Base-by-base conservation (phyloP, 35 echinoderm and acorn worm genomes). In the Apostichopus japonicus region DNA sequence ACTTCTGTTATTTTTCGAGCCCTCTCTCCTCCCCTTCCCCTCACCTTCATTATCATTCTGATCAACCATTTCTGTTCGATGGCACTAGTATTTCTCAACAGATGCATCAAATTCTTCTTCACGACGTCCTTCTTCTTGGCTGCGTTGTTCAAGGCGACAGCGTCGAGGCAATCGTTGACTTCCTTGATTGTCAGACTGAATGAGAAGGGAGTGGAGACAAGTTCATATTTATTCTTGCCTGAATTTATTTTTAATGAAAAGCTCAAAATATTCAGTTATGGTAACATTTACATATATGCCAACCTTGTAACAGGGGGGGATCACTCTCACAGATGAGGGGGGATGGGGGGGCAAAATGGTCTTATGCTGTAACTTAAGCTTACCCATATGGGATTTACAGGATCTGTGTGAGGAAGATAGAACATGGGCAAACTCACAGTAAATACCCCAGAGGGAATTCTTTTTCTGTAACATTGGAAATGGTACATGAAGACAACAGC, bases 31-130 rank as follows among this genome's bases (percentile, higher is more conserved):
- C 33, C 33, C 33, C 33, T 4, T 4, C 33, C 33, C 33, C 33
- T 44, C 33, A 99, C 95, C 97, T 96, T 99, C 97, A 99, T 99
- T 53, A 99, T 99, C 95, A 99, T 99, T 33, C 97, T 93, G 51
- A 99, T 93, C 14, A 99, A 92, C 97, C 97, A 99, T 87, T 96
- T 99, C 77, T 99, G 97, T 95, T 99, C 97, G 15, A 95, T 80
- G 6, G 97, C 97, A 86, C 93, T 99, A 51, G 97, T 99, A 27
- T 96, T 99, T 83, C 93, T 92, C 7, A 99, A 84, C 8, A 99
- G 93, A 77, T 94, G 92, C 88, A 99, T 76, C 55, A 99, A 44
- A 84, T 94, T 99, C 83, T 96, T 96, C 92, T 99, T 96, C n/a
- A 99, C 97, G 5, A 96, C 77, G 79, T 99, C 97, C 65, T 95